Percentiles rank a stretch among this genome's conserved stretches.
Evolutionary conservation across 2,888 invertebrate species (phyloP).

Genomic region (Pandemis corylana): DNA sequence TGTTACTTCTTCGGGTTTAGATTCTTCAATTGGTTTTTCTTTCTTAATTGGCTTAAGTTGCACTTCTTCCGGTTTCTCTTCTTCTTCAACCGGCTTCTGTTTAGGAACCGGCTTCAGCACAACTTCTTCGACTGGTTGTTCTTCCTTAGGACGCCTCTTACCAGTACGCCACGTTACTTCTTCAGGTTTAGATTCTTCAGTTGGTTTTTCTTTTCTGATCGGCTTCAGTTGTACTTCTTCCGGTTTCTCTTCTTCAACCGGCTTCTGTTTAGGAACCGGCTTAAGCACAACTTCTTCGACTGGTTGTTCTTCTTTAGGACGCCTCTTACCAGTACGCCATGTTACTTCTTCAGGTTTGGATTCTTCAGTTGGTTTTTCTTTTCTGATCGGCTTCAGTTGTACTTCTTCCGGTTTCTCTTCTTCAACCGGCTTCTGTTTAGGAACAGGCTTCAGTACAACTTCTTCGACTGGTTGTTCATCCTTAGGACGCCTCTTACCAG

Average conservation of each 20-base stretch:
- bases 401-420: conserved; percentile 54
- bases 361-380: conserved; percentile 48
- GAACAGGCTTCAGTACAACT: conserved; percentile 63
- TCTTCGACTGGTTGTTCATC: conserved; percentile 59
- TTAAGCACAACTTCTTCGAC: conserved; percentile 71
- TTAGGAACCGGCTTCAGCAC: conserved; percentile 53
- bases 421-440: conserved; percentile 55
- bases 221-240: conserved; percentile 75
- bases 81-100: conserved; percentile 63
- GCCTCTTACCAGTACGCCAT: conserved; percentile 58
- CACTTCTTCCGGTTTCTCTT: conserved; percentile 46
- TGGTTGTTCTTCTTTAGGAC: conserved; percentile 61
- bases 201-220: conserved; percentile 53
- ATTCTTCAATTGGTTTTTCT: conserved; percentile 51
- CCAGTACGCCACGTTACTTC: conserved; percentile 53
- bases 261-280: conserved; percentile 59
- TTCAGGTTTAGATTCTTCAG: conserved; percentile 51
- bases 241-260: conserved; percentile 59
- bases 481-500: conserved; percentile 53
- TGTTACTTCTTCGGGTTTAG: conserved; percentile 63
- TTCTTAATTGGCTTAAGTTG: conserved; percentile 43
- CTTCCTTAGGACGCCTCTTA: conserved; percentile 48
- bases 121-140: conserved; percentile 57
- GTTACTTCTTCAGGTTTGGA: conserved; percentile 65
- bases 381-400: conserved; percentile 47